Evolutionary conservation across 2,113 vertebrate genomes (phyloP), one percentile per base, ranked within the genome.

Genomic region (Aegotheles bennettii): DNA sequence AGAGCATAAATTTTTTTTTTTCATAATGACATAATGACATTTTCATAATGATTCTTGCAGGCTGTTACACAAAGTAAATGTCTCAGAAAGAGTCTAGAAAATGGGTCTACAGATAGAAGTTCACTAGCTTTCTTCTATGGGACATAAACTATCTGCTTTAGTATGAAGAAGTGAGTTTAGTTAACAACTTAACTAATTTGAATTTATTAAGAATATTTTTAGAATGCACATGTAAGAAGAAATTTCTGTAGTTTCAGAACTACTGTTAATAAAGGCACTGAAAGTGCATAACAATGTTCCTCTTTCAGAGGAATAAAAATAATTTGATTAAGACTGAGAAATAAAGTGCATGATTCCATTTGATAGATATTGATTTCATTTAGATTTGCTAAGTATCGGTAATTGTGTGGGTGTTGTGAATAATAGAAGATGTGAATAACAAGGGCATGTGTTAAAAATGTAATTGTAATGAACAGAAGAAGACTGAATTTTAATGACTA

Each of bases 331-430:
- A 93, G 18, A 96, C 94, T 77, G 29, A 96, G 89, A 74, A 97
- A 71, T 94, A 84, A 71, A 94, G 54, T 83, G 25, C 67, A 96
- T 76, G 48, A 96, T 95, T 95, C 75, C 13, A 68, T 94, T 97
- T 96, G 90, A 95, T 94, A 97, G 89, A 82, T 96, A 97, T 94
- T 97, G 87, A 97, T 97, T 97, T 97, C 81, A 88, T 94, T 97
- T 96, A 95, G 83, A 94, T 94, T 67, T 95, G 17, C 88, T 97
- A 97, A 97, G 48, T 95, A 69, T 90, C 73, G 36, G 23, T 94
- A 96, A 96, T 94, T 96, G 91, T 56, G 93, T 96, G 73, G 94
- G 90, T 97, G 77, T 84, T 92, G 25, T 94, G 89, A 89, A 94
- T 97, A 68, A 93, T 93, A 96, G 68, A 96, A 95, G 85, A 98